Evolutionary conservation across 2,888 invertebrate species (phyloP).

Genomic region (Drosophila subsilvestris): DNA sequence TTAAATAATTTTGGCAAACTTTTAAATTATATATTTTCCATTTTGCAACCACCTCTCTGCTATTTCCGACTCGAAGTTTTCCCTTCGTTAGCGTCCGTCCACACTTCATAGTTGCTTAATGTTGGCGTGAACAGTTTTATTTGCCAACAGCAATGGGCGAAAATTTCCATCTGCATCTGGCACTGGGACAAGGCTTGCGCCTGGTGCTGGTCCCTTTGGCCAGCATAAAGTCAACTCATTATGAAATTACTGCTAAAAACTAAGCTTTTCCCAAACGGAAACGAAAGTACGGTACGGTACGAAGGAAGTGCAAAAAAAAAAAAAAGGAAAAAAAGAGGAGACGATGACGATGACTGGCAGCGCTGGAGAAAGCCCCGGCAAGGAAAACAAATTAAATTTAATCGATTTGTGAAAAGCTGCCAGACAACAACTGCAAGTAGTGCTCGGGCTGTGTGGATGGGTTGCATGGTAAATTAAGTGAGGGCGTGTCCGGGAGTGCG

Average conservation of each 20-base stretch:
- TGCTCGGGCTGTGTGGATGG: constrained; percentile 32
- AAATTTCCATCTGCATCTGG: constrained; percentile 47
- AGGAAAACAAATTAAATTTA: constrained; percentile 80
- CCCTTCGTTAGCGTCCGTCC: constrained; percentile 39
- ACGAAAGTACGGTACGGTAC: constrained; percentile 11
- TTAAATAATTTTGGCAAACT: constrained; percentile 5
- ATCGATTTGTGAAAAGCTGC: constrained; percentile 74
- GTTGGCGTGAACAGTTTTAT: constrained; percentile 56
- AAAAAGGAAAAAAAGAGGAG: constrained; percentile 16
- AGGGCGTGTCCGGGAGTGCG: constrained; percentile 40
- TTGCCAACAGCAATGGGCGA: constrained; percentile 22
- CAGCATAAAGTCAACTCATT: constrained; percentile 79
- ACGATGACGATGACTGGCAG: constrained; percentile 48
- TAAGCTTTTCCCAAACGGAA: constrained; percentile 21
- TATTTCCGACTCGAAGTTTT: constrained; percentile 7
- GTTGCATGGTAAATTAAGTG: constrained; percentile 58
- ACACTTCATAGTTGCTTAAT: constrained; percentile 59
- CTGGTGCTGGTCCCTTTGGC: neutral
- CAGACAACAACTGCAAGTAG: constrained; percentile 39
- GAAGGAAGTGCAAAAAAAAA: constrained; percentile 11
- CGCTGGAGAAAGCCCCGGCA: constrained; percentile 55
- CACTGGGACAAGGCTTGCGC: constrained; percentile 11
- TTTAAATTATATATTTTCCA: neutral
- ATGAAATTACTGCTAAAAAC: constrained; percentile 66
- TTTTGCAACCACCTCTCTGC: neutral